These are phyloP conservation scores for Rhagonycha lutea DNA, from an alignment of 2,888 invertebrate species.

Conservation along the genomic window DNA sequence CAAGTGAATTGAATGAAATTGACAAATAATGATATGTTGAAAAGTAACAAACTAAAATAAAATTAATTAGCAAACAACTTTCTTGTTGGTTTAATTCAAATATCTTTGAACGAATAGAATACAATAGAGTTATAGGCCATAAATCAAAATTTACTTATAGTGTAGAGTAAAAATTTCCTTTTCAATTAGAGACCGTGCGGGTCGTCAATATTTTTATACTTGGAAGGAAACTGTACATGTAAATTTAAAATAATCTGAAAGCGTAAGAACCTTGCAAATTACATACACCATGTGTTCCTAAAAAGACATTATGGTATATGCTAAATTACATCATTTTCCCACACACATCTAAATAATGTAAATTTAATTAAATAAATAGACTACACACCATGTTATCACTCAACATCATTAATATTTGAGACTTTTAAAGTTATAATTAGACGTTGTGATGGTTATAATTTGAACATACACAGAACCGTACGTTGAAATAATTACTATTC, in stretches of 20 bases:
- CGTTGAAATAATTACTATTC: neutral
- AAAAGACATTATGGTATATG: neutral
- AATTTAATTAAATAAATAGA: conserved; percentile 34
- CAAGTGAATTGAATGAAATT: too few relatives aligned
- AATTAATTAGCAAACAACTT: neutral
- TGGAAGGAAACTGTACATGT: neutral
- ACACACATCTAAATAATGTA: conserved; percentile 33
- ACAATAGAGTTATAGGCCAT: neutral
- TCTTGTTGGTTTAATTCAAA: neutral
- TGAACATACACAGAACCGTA: neutral
- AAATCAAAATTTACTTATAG: neutral
- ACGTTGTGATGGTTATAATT: conserved; percentile 8
- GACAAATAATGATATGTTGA: too few relatives aligned
- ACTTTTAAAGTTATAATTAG: conserved; percentile 29
- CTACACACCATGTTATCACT: conserved; percentile 26
- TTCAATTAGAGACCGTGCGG: neutral
- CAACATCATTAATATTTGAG: neutral
- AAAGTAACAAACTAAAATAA: too few relatives aligned
- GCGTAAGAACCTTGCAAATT: neutral
- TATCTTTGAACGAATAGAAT: neutral
- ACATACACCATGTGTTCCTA: neutral
- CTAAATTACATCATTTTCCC: conserved; percentile 29
- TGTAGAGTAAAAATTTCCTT: neutral
- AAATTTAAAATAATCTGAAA: neutral
- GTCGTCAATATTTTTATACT: neutral